phyloP scores from a whole-genome alignment of 2,888 invertebrate species.

The Odontocolon sp. region DNA sequence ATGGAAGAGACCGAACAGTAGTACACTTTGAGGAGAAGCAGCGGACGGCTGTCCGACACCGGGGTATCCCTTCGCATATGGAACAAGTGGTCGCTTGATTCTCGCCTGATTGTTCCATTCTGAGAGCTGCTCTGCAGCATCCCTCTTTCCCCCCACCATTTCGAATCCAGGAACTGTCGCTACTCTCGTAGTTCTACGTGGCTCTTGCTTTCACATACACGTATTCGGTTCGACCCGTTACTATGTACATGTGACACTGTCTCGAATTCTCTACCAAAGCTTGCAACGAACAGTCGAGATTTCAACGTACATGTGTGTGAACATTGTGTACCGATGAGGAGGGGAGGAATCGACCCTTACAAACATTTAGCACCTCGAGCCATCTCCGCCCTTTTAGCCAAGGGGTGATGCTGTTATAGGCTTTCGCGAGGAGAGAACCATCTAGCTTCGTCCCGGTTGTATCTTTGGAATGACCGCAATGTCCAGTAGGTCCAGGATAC shows the following conservation, averaged over 20 bases:
- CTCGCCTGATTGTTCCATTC: conserved; percentile 80
- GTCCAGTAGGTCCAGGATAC: conserved; percentile 30
- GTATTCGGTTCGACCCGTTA: conserved; percentile 7
- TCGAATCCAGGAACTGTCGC: conserved; percentile 32
- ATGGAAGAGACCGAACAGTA: conserved; percentile 44
- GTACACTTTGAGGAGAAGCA: conserved; percentile 71
- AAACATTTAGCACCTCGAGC: conserved; percentile 46
- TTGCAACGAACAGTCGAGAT: neutral
- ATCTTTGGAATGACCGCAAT: conserved; percentile 42
- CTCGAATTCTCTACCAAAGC: conserved; percentile 45
- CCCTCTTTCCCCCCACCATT: conserved; percentile 35
- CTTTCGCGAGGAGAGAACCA: neutral
- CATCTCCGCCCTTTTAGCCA: conserved; percentile 41
- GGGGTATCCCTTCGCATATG: conserved; percentile 68
- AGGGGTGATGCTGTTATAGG: conserved; percentile 7
- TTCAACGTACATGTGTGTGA: neutral
- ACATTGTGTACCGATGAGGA: neutral
- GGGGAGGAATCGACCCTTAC: conserved; percentile 23
- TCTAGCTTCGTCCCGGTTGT: conserved; percentile 16
- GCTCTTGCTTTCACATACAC: conserved; percentile 29
- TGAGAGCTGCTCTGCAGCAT: conserved; percentile 70
- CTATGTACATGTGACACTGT: conserved; percentile 19
- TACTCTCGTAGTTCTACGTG: too few species aligned
- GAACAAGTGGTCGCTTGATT: conserved; percentile 81
- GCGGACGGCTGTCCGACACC: conserved; percentile 68